Conservation (phyloP, 1,140 invertebrate species). For the Bombus picipes region DNA sequence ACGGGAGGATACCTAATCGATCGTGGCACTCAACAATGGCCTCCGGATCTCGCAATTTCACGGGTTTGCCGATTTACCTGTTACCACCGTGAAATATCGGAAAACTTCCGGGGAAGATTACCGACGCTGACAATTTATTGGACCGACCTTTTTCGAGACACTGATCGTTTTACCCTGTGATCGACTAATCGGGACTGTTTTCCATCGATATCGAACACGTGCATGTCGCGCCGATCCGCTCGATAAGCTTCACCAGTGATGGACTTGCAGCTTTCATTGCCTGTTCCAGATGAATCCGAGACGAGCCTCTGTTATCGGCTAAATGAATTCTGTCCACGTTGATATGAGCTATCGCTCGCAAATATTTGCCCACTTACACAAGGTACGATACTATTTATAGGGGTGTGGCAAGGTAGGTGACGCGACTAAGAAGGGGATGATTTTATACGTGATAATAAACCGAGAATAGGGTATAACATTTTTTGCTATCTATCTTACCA, state of each 20-base stretch:
- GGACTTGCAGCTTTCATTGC: not conserved
- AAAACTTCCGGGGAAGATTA: conserved; percentile 63
- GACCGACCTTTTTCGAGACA: conserved; percentile 48
- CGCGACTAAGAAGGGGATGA: too few relatives aligned
- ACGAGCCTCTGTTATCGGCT: not conserved
- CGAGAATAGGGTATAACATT: too few relatives aligned
- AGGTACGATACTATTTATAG: too few relatives aligned
- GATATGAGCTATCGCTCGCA: not conserved
- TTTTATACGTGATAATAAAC: too few relatives aligned
- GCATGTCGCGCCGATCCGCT: not conserved
- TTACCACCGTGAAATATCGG: conserved; percentile 65
- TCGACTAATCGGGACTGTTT: conserved; percentile 6
- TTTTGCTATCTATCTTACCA: too few relatives aligned
- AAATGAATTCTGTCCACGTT: not conserved
- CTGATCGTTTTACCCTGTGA: not conserved
- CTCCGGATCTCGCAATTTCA: conserved; percentile 55
- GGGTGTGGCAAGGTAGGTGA: not conserved
- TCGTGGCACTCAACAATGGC: conserved; percentile 50
- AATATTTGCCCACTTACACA: not conserved
- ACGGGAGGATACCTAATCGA: conserved; percentile 61
- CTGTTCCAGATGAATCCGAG: not conserved
- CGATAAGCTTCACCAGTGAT: conserved; percentile 5
- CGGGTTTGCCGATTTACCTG: conserved; percentile 56
- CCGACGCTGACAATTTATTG: conserved; percentile 59
- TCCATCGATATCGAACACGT: not conserved